Conservation (phyloP, 2,797 vertebrate species). For the Loris lydekkerianus region DNA sequence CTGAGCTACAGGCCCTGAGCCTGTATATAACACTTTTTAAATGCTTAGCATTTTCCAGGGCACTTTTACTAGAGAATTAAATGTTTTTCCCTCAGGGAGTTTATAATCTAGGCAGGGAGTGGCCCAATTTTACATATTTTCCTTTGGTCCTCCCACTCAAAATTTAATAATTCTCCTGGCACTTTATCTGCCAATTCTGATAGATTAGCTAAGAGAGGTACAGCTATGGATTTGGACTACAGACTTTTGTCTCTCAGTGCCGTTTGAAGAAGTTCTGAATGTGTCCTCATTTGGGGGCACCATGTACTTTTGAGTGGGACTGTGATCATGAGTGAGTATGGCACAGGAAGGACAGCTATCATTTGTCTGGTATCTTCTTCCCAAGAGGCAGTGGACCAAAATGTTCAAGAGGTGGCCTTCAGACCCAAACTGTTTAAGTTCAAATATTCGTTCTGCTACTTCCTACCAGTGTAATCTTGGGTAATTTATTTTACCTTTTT, state of each 20-base stretch:
- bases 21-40: constrained; percentile 3
- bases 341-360: background rate
- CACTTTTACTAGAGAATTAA: constrained; percentile 59
- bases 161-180: constrained; percentile 22
- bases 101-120: constrained; percentile 50
- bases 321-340: background rate
- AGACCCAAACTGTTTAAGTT: background rate
- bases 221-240: background rate
- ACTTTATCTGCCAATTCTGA: constrained; percentile 33
- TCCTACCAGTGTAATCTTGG: constrained; percentile 13
- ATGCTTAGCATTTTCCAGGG: constrained; percentile 31
- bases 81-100: constrained; percentile 42
- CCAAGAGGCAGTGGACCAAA: background rate
- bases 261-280: constrained; percentile 50
- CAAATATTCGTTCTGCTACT: constrained; percentile 46
- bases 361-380: background rate
- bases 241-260: background rate
- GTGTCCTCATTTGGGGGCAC: background rate
- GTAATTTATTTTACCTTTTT: constrained; percentile 53
- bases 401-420: constrained; percentile 14
- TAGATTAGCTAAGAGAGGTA: background rate
- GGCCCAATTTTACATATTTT: constrained; percentile 28
- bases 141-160: constrained; percentile 1
- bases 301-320: background rate
- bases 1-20: no score